Evolutionary conservation across 2,797 vertebrate genomes (phyloP).

Genomic region (Diceros bicornis): DNA sequence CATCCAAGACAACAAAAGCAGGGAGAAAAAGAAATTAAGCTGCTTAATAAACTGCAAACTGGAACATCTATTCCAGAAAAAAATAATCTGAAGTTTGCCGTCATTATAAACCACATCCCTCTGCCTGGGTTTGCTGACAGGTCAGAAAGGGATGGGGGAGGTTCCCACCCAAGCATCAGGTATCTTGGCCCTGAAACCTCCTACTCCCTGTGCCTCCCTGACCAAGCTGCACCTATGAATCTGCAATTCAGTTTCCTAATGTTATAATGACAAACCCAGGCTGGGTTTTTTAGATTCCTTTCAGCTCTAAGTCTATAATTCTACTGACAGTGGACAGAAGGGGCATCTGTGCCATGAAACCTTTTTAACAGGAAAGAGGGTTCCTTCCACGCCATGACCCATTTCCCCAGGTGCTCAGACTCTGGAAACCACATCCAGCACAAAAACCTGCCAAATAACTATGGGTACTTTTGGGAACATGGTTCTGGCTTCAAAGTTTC

Average conservation of each 20-base stretch:
- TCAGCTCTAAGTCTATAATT: not conserved
- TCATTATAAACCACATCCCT: conserved; percentile 10
- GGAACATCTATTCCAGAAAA: not conserved
- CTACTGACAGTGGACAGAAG: not conserved
- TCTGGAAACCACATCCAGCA: not conserved
- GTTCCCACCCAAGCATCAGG: not conserved
- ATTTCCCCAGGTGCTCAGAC: not conserved
- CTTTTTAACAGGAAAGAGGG: not conserved
- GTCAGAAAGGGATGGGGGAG: not conserved
- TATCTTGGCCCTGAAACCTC: not conserved
- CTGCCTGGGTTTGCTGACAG: not conserved
- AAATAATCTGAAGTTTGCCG: not conserved
- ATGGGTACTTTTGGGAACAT: not conserved
- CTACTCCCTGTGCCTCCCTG: not conserved
- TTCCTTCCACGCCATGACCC: not conserved
- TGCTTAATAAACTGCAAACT: conserved; percentile 30
- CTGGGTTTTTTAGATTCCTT: not conserved
- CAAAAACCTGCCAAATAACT: conserved; percentile 11
- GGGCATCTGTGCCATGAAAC: not conserved
- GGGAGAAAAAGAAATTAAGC: conserved; percentile 22
- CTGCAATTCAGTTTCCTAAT: not conserved
- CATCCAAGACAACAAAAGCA: conserved; percentile 50
- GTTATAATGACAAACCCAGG: not conserved
- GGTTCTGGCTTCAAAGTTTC: not conserved
- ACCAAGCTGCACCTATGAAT: not conserved